Base-by-base conservation (phyloP, 2,797 vertebrate species). In the Cyclura pinguis region DNA sequence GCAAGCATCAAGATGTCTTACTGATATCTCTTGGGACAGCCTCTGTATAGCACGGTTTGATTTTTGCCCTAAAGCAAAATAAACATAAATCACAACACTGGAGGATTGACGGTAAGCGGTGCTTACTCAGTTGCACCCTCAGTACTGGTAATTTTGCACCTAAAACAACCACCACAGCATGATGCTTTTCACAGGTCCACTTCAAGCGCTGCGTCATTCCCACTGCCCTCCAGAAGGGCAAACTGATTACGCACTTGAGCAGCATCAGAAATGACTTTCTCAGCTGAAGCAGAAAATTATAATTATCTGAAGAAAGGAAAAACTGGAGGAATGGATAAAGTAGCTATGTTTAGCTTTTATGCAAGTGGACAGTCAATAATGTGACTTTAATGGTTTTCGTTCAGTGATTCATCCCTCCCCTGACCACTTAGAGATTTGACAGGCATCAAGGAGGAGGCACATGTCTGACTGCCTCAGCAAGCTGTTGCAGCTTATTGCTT, bases 281-380 rank as follows among this genome's bases (percentile, higher is more conserved):
- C 96, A 96, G 94, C 92, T 86, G 93, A 96, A 95, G 94, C 95
- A 96, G 94, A 97, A 96, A 95, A 96, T 95, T 89, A 47, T 94
- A 94, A 93, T 94, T 95, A 93, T 93, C 94, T 94, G 91, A 95
- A 96, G 91, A 93, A 96, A 91, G 95, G 93, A 88, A 95, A 96
- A 96, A 95, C 12, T 93, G 93, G 91, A 87, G 93, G 92, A 94
- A 88, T 76, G 92, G 80, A 92, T 72, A 82, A 0, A 2, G 91
- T 57, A 91, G 94, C 89, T 94, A 95, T 96, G 96, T 97, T 95
- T 96, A 96, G 95, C 94, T 95, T 95, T 95, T 89, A 84, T 94
- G 77, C 91, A 96, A 97, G 92, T 94, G 95, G 96, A 92, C 95
- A 94, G 94, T 93, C 92, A 95, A 93, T 93, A 94, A 95, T 87